Percentiles rank a stretch among this genome's conserved stretches.
phyloP scores from a whole-genome alignment of 2,113 vertebrate species.

The Pollachius pollachius region DNA sequence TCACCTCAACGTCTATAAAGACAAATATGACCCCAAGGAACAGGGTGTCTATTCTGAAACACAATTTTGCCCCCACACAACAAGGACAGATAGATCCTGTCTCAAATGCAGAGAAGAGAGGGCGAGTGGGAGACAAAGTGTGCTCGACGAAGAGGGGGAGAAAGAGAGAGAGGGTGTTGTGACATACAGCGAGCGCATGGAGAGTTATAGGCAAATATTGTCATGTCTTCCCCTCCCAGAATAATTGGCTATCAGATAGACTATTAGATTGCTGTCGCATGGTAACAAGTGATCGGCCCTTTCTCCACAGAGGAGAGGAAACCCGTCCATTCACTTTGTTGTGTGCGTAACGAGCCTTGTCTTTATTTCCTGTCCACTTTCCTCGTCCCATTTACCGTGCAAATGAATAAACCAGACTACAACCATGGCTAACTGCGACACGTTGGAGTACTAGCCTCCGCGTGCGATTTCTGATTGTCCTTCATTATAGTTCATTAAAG shows the following conservation, averaged over 20 bases:
- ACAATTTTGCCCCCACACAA: slow-evolving; percentile 26
- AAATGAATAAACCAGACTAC: slow-evolving; percentile 23
- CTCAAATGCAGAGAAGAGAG: slow-evolving; percentile 20
- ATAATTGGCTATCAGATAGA: slow-evolving; percentile 4
- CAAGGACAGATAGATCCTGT: slow-evolving; percentile 23
- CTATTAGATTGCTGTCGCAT: slow-evolving; percentile 9
- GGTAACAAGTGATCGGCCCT: background rate
- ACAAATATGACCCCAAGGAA: no score
- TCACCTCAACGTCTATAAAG: slow-evolving; percentile 9
- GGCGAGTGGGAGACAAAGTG: background rate
- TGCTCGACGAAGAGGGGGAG: background rate
- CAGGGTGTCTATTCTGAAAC: no score
- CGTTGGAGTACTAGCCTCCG: no score
- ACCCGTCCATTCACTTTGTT: slow-evolving; percentile 17
- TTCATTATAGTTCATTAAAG: no score
- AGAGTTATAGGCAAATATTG: slow-evolving; percentile 7
- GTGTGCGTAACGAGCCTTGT: slow-evolving; percentile 7
- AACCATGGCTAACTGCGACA: no score
- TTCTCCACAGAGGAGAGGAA: slow-evolving; percentile 1
- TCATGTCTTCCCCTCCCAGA: background rate
- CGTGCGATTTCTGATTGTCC: no score
- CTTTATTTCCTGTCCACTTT: slow-evolving; percentile 29
- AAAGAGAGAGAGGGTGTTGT: background rate
- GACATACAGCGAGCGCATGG: background rate
- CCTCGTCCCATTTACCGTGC: slow-evolving; percentile 41